These are phyloP conservation scores for Rapana venosa DNA, from an alignment of 2,888 invertebrate species.

Conservation along the genomic window DNA sequence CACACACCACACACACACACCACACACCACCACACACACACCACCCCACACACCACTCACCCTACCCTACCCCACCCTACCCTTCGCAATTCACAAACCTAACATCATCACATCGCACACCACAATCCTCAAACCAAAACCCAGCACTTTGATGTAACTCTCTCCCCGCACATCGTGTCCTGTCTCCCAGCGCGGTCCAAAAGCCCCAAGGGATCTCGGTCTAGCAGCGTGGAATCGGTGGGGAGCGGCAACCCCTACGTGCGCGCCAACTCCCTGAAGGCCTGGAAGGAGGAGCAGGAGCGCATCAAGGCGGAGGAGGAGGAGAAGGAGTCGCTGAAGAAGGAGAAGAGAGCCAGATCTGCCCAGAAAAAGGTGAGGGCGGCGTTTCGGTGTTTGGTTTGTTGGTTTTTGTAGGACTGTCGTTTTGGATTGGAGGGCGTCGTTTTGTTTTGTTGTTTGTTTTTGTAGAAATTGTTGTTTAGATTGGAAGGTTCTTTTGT, in stretches of 20 bases:
- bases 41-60: no score
- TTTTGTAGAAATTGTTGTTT: no score
- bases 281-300: conserved; percentile 73
- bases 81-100: no score
- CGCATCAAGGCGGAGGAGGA: conserved; percentile 72
- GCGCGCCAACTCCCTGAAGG: conserved; percentile 73
- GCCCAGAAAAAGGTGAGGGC: conserved; percentile 66
- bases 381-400: background rate
- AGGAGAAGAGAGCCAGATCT: conserved; percentile 67
- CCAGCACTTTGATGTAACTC: no score
- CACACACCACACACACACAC: no score
- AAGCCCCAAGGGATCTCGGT: conserved; percentile 66
- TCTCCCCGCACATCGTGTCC: background rate
- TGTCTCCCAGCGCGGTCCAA: conserved; percentile 56
- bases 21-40: no score
- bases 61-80: no score
- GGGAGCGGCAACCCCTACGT: conserved; percentile 67
- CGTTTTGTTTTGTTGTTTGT: background rate
- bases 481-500: no score
- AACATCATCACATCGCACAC: no score
- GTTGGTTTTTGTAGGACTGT: background rate
- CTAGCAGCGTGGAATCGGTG: conserved; percentile 64
- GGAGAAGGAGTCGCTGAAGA: conserved; percentile 70
- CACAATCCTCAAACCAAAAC: no score
- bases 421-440: background rate